Conservation (phyloP, 2,888 invertebrate genomes). For the Cyclophora albipunctata region DNA sequence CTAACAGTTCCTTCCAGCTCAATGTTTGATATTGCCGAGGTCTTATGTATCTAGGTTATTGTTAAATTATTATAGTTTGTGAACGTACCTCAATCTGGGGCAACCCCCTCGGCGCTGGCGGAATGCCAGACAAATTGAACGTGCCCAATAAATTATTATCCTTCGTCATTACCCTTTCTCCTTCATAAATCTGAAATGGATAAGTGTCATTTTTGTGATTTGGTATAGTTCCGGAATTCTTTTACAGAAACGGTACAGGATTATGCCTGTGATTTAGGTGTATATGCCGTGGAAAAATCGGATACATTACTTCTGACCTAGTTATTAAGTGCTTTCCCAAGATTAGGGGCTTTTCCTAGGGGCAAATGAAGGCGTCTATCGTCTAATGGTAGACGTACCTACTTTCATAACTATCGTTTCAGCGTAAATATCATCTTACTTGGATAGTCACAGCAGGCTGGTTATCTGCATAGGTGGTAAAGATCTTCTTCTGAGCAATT, state of each 20-base stretch:
- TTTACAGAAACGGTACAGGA: background rate
- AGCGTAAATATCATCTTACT: slow-evolving; percentile 34
- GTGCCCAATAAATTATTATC: slow-evolving; percentile 91
- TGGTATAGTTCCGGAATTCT: background rate
- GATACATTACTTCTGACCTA: too few species aligned
- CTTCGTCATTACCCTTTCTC: slow-evolving; percentile 91
- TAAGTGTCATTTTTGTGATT: background rate
- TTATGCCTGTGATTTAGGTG: background rate
- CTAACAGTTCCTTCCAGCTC: too few species aligned
- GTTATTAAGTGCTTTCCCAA: too few species aligned
- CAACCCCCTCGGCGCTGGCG: slow-evolving; percentile 88
- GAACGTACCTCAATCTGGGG: slow-evolving; percentile 78
- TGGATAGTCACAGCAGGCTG: slow-evolving; percentile 92
- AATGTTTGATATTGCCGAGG: too few species aligned
- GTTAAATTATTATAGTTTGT: too few species aligned
- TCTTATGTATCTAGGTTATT: too few species aligned
- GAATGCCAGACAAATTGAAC: slow-evolving; percentile 87
- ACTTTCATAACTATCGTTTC: background rate
- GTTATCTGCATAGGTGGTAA: slow-evolving; percentile 94
- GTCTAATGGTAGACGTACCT: too few species aligned
- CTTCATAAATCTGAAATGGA: slow-evolving; percentile 81
- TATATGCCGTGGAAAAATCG: too few species aligned
- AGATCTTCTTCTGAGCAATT: slow-evolving; percentile 85
- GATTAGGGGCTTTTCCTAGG: too few species aligned
- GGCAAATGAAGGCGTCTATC: too few species aligned